phyloP scores from a whole-genome alignment of 2,888 invertebrate genomes.

The Hypomecis atomaria region DNA sequence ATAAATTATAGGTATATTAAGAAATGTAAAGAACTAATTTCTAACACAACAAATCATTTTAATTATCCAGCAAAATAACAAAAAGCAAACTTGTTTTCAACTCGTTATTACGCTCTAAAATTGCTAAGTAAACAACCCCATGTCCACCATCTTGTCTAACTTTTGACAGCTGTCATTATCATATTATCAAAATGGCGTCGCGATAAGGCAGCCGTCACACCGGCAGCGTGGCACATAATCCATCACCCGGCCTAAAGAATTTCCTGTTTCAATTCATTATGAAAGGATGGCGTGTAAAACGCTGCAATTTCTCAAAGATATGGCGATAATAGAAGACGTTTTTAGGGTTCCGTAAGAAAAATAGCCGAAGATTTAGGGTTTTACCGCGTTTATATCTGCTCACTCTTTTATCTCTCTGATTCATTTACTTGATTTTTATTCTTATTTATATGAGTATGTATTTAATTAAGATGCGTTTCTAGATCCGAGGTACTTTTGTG shows the following conservation, averaged over 20 bases:
- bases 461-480: no score
- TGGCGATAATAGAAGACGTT: constrained; percentile 36
- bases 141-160: constrained; percentile 39
- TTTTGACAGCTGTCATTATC: constrained; percentile 42
- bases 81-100: constrained; percentile 7
- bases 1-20: no score
- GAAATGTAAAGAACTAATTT: no score
- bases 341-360: constrained; percentile 22
- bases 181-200: constrained; percentile 41
- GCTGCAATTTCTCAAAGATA: constrained; percentile 44
- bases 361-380: neutral
- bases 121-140: constrained; percentile 32
- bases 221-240: constrained; percentile 36
- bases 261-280: constrained; percentile 45
- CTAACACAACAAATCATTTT: no score
- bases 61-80: neutral
- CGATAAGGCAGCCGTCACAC: constrained; percentile 38
- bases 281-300: constrained; percentile 40
- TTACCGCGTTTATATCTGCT: no score
- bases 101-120: neutral
- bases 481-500: no score
- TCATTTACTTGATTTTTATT: no score
- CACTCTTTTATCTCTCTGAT: no score
- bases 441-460: no score
- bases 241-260: constrained; percentile 43